Percentiles rank a stretch among this genome's conserved stretches.
Conservation (phyloP, 2,888 invertebrate genomes). For the Tachina grossa region DNA sequence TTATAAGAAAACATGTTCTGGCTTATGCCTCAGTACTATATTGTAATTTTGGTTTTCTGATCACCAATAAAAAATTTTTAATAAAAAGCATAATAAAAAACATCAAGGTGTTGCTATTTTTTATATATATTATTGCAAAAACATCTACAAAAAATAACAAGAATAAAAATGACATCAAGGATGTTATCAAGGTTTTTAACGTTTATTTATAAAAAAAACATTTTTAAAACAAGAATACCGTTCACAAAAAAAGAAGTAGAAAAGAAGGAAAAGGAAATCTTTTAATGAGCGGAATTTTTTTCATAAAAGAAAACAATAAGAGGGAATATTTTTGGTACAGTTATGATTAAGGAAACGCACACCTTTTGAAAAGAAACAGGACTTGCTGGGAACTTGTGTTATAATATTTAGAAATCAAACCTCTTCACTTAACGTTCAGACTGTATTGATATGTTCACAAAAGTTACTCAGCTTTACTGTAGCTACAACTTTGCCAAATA, state of each 20-base stretch:
- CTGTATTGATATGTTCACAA: no score
- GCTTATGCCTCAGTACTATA: conserved; percentile 31
- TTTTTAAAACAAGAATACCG: conserved; percentile 40
- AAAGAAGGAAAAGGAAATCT: background rate
- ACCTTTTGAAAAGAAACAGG: no score
- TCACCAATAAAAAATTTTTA: conserved; percentile 27
- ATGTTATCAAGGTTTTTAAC: conserved; percentile 66
- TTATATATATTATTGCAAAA: conserved; percentile 3
- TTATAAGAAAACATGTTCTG: conserved; percentile 61
- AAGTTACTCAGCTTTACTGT: no score
- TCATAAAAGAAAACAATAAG: background rate
- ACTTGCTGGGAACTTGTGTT: no score
- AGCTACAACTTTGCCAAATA: no score
- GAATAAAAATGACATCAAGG: conserved; percentile 70
- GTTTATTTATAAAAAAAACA: conserved; percentile 20
- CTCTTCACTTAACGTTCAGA: no score
- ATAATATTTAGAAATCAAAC: no score
- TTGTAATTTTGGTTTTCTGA: conserved; percentile 54
- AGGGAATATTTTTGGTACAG: conserved; percentile 11
- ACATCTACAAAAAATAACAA: conserved; percentile 35
- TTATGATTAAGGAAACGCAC: conserved; percentile 25
- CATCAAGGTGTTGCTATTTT: conserved; percentile 66
- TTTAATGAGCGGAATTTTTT: conserved; percentile 41
- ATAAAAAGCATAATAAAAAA: conserved; percentile 40
- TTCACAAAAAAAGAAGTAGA: conserved; percentile 31